These are phyloP conservation scores for Betta splendens DNA, from an alignment of 2,797 vertebrate genomes.

Conservation along the genomic window DNA sequence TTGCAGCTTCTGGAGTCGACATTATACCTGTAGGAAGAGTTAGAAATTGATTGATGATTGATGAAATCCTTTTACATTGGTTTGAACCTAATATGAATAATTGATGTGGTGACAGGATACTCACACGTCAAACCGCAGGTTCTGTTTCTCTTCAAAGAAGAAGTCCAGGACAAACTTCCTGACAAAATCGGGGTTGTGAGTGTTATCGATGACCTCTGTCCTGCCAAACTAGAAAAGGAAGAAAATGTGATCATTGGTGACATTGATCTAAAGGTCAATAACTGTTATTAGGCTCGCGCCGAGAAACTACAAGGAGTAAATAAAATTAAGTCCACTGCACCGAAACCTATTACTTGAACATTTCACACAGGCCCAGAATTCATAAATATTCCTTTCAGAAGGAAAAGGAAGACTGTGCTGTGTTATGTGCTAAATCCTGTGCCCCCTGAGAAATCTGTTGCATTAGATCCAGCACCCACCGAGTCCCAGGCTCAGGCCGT, in stretches of 20 bases:
- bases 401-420: slow-evolving; percentile 1
- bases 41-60: too few relatives aligned
- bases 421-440: slow-evolving; percentile 10
- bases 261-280: slow-evolving; percentile 11
- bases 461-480: slow-evolving; percentile 17
- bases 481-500: slow-evolving; percentile 29
- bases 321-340: slow-evolving; percentile 12
- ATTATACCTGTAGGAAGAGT: slow-evolving; percentile 85
- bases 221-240: slow-evolving; percentile 87
- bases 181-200: slow-evolving; percentile 95
- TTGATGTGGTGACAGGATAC: slow-evolving; percentile 55
- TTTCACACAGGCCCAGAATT: slow-evolving; percentile 4
- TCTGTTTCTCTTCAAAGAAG: slow-evolving; percentile 98
- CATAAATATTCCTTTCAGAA: slow-evolving; percentile 19
- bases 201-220: slow-evolving; percentile 97
- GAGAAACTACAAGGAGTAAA: slow-evolving; percentile 6
- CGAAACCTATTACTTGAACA: slow-evolving; percentile 7
- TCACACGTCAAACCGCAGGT: slow-evolving; percentile 97
- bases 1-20: slow-evolving; percentile 95
- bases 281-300: slow-evolving; percentile 4
- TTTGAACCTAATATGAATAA: too few relatives aligned
- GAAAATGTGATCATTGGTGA: slow-evolving; percentile 5
- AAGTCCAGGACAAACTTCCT: slow-evolving; percentile 97
- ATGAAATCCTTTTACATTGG: too few relatives aligned
- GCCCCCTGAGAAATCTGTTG: slow-evolving; percentile 54